These are phyloP conservation scores for Sarcophilus harrisii DNA, from an alignment of 2,797 vertebrate species.

Conservation along the genomic window DNA sequence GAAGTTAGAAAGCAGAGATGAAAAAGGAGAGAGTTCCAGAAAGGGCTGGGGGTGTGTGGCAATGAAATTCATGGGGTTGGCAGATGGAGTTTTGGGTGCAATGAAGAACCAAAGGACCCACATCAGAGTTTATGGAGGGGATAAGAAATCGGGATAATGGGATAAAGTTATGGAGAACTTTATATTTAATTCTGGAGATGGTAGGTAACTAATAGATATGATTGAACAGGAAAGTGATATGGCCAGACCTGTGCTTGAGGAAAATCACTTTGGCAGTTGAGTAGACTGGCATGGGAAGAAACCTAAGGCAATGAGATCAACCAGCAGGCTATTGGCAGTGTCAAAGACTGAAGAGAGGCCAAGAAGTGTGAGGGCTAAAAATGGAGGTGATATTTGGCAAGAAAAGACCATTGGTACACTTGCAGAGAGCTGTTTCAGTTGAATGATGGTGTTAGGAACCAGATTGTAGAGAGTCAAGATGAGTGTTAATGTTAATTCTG, in stretches of 20 bases:
- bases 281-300: not conserved
- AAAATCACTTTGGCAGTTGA: not conserved
- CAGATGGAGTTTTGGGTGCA: not conserved
- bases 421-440: not conserved
- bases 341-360: not conserved
- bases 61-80: not conserved
- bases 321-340: not conserved
- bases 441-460: not conserved
- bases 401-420: not conserved
- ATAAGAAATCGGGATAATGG: not conserved
- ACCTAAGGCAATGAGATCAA: not conserved
- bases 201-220: not conserved
- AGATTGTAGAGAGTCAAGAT: not conserved
- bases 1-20: not conserved
- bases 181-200: not conserved
- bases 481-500: not conserved
- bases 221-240: not conserved
- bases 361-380: not conserved
- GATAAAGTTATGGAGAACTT: not conserved
- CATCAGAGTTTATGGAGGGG: not conserved
- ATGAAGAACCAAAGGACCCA: not conserved
- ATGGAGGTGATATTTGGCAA: not conserved
- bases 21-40: not conserved
- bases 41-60: not conserved
- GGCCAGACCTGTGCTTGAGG: not conserved